phyloP scores from a whole-genome alignment of 1,140 invertebrate genomes.

The Caenorhabditis briggsae region DNA sequence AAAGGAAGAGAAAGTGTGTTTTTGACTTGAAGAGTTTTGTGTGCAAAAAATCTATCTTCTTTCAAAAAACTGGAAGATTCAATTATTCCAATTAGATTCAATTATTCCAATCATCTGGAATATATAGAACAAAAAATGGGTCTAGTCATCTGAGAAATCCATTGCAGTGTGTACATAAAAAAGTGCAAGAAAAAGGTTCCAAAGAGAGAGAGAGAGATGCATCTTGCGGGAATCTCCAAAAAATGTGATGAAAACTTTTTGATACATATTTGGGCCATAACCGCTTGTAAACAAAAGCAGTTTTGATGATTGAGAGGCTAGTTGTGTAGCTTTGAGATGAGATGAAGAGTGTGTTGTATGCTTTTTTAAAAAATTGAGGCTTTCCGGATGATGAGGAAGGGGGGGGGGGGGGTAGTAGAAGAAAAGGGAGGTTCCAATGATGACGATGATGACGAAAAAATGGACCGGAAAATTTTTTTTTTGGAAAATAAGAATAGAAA shows the following conservation, averaged over 20 bases:
- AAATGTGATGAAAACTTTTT: constrained; percentile 50
- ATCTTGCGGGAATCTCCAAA: background rate
- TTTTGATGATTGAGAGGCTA: constrained; percentile 49
- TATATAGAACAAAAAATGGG: background rate
- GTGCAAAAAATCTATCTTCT: background rate
- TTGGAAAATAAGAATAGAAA: background rate
- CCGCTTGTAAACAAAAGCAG: constrained; percentile 43
- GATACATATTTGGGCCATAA: constrained; percentile 19
- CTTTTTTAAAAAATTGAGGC: constrained; percentile 53
- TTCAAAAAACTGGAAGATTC: background rate
- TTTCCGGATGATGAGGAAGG: constrained; percentile 49
- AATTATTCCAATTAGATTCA: constrained; percentile 1
- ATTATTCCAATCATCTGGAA: background rate
- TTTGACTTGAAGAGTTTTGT: background rate
- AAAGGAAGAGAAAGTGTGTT: background rate
- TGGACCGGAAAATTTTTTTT: constrained; percentile 28
- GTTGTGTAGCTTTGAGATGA: constrained; percentile 39
- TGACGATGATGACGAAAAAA: background rate
- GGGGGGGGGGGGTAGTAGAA: constrained; percentile 1
- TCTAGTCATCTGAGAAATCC: background rate
- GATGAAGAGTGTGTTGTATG: constrained; percentile 51
- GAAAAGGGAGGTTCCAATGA: background rate
- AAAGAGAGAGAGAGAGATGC: background rate
- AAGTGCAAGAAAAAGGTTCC: constrained; percentile 23
- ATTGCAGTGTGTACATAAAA: background rate